These are phyloP conservation scores for Pseudolaguvia tuberculata DNA, from an alignment of 2,113 vertebrate species.

Conservation along the genomic window DNA sequence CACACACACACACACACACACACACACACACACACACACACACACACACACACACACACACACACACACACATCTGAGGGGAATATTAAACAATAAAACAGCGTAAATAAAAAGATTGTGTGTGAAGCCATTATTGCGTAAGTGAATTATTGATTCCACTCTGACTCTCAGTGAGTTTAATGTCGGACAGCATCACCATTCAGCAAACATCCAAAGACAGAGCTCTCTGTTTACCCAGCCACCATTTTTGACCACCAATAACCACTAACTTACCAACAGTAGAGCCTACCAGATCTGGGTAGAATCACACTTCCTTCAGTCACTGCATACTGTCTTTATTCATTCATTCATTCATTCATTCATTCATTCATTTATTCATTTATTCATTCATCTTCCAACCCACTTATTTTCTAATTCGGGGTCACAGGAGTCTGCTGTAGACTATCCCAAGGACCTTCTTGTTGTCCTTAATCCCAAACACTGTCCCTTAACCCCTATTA, in stretches of 20 bases:
- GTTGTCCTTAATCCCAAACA: no score
- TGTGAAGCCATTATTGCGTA: neutral
- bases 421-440: no score
- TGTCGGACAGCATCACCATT: neutral
- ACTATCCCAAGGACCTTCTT: no score
- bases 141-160: constrained; percentile 32
- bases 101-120: constrained; percentile 5
- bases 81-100: neutral
- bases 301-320: no score
- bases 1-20: neutral
- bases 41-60: neutral
- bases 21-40: constrained; percentile 3
- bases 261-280: neutral
- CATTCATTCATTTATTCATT: no score
- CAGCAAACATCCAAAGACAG: neutral
- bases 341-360: no score
- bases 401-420: no score
- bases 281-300: no score
- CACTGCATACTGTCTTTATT: no score
- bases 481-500: no score
- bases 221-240: neutral
- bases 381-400: no score
- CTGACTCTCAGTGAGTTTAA: constrained; percentile 22
- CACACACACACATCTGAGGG: neutral
- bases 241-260: neutral